A percentile compares a stretch with the other conserved stretches of the same genome.
These are phyloP conservation scores for Lutjanus erythropterus DNA, from an alignment of 2,113 vertebrate species.

Conservation along the genomic window DNA sequence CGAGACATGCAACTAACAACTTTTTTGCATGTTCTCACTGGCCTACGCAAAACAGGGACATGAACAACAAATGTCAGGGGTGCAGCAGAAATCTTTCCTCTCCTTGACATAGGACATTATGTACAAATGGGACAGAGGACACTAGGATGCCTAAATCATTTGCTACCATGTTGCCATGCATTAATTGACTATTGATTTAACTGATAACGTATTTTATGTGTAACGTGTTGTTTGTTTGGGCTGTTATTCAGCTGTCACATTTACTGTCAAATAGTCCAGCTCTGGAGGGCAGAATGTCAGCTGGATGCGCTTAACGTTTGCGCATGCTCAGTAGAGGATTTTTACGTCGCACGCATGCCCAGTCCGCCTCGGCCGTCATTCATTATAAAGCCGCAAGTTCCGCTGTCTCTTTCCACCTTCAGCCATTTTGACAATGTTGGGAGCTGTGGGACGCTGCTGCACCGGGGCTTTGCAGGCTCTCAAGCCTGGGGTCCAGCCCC, in stretches of 20 bases:
- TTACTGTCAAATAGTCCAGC: not conserved
- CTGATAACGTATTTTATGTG: not conserved
- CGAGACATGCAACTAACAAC: not conserved
- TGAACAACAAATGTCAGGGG: not conserved
- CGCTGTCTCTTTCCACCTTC: constrained; percentile 86
- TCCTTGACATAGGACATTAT: not conserved
- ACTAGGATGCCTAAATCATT: accelerated
- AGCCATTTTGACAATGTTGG: constrained; percentile 92
- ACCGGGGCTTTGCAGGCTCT: constrained; percentile 88
- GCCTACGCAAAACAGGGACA: not conserved
- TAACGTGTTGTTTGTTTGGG: not conserved
- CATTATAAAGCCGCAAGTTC: constrained; percentile 75
- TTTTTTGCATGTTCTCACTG: not conserved
- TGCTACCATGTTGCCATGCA: accelerated
- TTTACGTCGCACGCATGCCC: constrained; percentile 72
- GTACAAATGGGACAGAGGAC: not conserved
- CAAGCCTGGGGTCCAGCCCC: constrained; percentile 83
- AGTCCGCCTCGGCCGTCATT: constrained; percentile 1
- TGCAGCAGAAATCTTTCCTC: not conserved
- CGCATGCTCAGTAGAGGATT: constrained; percentile 67
- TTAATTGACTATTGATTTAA: accelerated
- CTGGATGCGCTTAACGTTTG: not conserved
- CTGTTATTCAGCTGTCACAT: constrained; percentile 14
- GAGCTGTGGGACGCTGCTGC: constrained; percentile 90
- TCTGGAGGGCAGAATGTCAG: constrained; percentile 70